phyloP scores from a whole-genome alignment of 2,797 vertebrate species.

The Arvicola amphibius region DNA sequence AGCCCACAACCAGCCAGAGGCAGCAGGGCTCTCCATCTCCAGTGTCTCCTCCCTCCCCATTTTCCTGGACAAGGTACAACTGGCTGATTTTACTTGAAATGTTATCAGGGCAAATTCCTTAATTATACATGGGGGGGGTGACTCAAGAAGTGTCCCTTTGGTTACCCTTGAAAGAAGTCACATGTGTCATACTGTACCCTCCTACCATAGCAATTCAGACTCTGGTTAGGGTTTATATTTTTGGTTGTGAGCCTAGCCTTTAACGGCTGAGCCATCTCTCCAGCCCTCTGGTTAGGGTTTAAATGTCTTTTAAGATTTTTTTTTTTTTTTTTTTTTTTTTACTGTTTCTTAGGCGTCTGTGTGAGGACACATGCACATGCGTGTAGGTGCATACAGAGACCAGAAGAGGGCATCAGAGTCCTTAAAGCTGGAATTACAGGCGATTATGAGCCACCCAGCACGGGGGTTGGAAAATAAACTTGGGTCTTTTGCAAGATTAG shows the following conservation, averaged over 20 bases:
- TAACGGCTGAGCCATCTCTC: too few species aligned
- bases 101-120: constrained; percentile 9
- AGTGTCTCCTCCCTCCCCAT: neutral
- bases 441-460: neutral
- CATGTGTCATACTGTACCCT: neutral
- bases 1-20: neutral
- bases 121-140: neutral
- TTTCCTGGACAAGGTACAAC: neutral
- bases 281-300: neutral
- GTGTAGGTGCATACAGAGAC: neutral
- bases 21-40: neutral
- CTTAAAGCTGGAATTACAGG: neutral
- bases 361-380: too few species aligned
- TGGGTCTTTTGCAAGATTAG: neutral
- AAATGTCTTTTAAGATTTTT: neutral
- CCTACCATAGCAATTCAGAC: neutral
- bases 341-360: neutral
- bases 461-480: neutral
- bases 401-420: neutral
- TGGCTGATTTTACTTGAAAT: neutral
- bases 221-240: neutral
- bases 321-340: neutral
- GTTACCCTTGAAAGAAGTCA: neutral
- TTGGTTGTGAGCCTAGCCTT: too few species aligned
- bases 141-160: neutral